Evolutionary conservation across 2,113 vertebrate species (phyloP), one percentile per base, ranked within the genome.

Genomic region (Oryzias woworae): DNA sequence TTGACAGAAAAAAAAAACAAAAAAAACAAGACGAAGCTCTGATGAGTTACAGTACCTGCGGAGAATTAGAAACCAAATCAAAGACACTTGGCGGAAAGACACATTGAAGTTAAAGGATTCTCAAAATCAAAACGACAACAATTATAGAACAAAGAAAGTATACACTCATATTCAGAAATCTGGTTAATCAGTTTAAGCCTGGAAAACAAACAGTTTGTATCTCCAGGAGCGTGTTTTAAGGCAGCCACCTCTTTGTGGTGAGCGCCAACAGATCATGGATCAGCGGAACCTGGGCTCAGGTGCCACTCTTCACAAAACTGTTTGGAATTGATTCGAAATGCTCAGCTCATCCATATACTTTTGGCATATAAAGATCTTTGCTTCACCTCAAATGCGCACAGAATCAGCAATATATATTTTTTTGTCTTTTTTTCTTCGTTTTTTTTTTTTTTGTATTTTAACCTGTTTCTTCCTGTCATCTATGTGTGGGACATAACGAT

Each of bases 281-380:
- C 85, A 75, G 81, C 73, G 82, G 77, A 82, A 85, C 73, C 76
- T 81, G 81, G 77, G 74, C 80, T 81, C 71, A 75, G 76, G 71
- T 85, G 80, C 78, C 84, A 82, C 81, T 64, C 72, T 86, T 66
- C 64, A 82, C 77, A 44, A 77, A 8, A 18, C 49, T 31, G 55
- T 60, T 71, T 83, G 80, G 75, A 67, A 83, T 62, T 64, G 70
- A 82, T 86, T 80, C 66, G 69, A 69, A 71, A 75, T 71, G 73
- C 72, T 69, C 62, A 76, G 73, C 71, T 80, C 84, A 83, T 89
- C 83, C 75, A 75, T 83, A 85, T 70, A 62, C 84, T 85, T 91
- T 91, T 88, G 88, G 90, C 89, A 87, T 88, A 91, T 89, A 90
- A 89, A 87, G 71, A 91, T 90, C 81, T 89, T 89, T 89, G 86